These are phyloP conservation scores for Brienomyrus longianalis DNA, from an alignment of 2,113 vertebrate genomes.

Conservation along the genomic window DNA sequence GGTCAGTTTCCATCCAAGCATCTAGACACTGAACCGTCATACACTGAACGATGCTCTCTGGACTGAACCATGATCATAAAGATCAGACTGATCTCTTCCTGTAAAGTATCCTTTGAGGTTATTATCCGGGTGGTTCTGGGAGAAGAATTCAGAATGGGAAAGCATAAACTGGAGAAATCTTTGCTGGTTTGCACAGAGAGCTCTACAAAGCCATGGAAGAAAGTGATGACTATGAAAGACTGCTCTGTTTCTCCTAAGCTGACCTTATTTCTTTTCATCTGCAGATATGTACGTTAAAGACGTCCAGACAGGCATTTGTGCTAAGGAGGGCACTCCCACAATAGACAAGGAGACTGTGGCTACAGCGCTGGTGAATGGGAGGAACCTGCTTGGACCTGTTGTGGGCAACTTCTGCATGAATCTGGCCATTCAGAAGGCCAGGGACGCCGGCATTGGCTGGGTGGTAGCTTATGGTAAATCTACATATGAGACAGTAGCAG, in stretches of 20 bases:
- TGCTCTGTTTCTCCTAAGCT: not conserved
- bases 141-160: not conserved
- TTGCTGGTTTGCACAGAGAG: not conserved
- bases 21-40: not conserved
- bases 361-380: constrained; percentile 61
- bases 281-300: constrained; percentile 67
- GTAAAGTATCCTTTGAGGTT: not conserved
- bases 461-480: constrained; percentile 59
- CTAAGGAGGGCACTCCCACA: constrained; percentile 55
- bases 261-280: not conserved
- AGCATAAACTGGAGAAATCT: not conserved
- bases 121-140: not conserved
- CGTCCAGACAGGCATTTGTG: constrained; percentile 55
- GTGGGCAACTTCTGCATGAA: constrained; percentile 70
- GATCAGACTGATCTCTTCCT: not conserved
- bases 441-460: constrained; percentile 60
- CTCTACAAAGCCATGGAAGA: not conserved
- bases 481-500: not conserved
- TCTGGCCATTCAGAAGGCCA: constrained; percentile 63
- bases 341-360: constrained; percentile 58
- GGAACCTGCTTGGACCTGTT: constrained; percentile 63
- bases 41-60: not conserved
- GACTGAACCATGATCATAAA: not conserved
- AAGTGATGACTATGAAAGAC: not conserved
- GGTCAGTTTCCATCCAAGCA: constrained; percentile 41